phyloP scores from a whole-genome alignment of 1,140 invertebrate species.

The Tetramorium parvispinum region DNA sequence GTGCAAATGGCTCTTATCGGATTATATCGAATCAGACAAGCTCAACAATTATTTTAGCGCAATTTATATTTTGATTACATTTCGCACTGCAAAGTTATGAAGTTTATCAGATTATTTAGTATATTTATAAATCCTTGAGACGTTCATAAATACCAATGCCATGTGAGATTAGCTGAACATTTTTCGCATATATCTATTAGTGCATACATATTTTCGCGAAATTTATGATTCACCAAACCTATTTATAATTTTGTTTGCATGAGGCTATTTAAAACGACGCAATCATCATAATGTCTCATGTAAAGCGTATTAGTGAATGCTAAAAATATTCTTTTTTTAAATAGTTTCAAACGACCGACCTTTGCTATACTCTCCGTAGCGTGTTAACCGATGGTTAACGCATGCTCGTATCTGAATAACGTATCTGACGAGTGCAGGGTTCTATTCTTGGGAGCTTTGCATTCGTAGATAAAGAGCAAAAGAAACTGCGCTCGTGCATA shows the following conservation, averaged over 20 bases:
- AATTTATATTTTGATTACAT: conserved; percentile 33
- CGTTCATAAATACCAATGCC: neutral
- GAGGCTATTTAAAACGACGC: neutral
- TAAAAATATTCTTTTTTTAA: conserved; percentile 56
- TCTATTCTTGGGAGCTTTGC: conserved; percentile 66
- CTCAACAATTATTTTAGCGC: conserved; percentile 6
- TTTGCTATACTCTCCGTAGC: conserved; percentile 59
- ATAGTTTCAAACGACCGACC: conserved; percentile 24
- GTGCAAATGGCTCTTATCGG: conserved; percentile 61
- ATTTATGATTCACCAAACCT: neutral
- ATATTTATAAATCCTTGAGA: neutral
- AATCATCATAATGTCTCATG: neutral
- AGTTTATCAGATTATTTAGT: neutral
- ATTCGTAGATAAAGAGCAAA: conserved; percentile 17
- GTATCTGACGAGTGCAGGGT: conserved; percentile 63
- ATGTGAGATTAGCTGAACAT: neutral
- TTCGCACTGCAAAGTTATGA: neutral
- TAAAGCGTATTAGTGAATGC: conserved; percentile 1
- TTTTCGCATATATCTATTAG: neutral
- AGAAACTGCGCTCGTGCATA: conserved; percentile 59
- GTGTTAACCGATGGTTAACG: conserved; percentile 76
- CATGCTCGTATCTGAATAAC: conserved; percentile 67
- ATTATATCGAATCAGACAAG: conserved; percentile 45
- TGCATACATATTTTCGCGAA: neutral
- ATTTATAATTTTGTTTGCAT: conserved; percentile 24